Evolutionary conservation across 2,888 invertebrate genomes (phyloP).

Genomic region (Eucriotettix oculatus): DNA sequence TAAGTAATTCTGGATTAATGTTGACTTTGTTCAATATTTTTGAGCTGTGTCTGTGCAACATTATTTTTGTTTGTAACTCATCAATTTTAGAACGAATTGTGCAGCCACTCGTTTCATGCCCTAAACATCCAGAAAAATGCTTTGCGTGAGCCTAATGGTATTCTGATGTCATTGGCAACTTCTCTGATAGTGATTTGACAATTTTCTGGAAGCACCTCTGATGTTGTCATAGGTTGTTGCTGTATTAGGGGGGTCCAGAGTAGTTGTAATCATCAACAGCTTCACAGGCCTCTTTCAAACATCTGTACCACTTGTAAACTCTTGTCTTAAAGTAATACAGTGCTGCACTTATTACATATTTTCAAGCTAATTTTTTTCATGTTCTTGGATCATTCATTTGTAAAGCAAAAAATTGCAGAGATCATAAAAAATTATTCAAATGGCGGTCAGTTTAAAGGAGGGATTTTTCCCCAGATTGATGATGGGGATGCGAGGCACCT

Average conservation of each 20-base stretch:
- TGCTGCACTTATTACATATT: background rate
- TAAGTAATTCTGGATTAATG: background rate
- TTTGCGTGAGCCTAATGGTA: background rate
- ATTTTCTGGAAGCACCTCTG: background rate
- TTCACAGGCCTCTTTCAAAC: background rate
- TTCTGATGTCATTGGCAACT: no score
- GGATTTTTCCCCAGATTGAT: no score
- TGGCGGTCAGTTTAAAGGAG: no score
- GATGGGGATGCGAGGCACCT: no score
- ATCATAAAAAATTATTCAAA: no score
- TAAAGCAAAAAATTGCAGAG: background rate
- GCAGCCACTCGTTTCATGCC: background rate
- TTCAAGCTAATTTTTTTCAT: background rate
- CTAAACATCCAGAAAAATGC: background rate
- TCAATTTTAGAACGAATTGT: background rate
- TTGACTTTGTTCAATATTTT: background rate
- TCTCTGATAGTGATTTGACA: no score
- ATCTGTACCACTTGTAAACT: no score
- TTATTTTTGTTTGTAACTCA: background rate
- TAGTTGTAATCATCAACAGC: background rate
- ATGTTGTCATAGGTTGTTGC: background rate
- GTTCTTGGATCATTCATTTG: background rate
- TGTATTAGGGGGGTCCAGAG: background rate
- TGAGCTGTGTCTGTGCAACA: background rate
- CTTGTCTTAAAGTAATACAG: background rate